These are phyloP conservation scores for Adelosebastes latens DNA, from an alignment of 2,797 vertebrate species.

Conservation along the genomic window DNA sequence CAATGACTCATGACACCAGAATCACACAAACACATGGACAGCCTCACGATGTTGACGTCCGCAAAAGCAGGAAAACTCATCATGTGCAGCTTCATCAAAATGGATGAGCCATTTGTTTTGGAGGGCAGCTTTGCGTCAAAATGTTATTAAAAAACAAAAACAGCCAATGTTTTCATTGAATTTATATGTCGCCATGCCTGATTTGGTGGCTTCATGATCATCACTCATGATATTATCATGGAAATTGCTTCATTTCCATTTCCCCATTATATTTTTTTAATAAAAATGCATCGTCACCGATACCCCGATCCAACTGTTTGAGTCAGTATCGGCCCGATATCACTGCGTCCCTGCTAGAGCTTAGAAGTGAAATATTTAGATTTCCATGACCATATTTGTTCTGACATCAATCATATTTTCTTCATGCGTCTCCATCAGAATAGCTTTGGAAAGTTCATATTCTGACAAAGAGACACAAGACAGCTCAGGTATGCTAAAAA, in stretches of 20 bases:
- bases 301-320: too few species aligned
- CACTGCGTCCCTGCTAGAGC: not conserved
- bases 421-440: not conserved
- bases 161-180: not conserved
- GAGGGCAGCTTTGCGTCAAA: not conserved
- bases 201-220: not conserved
- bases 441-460: too few species aligned
- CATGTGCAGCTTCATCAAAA: not conserved
- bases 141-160: not conserved
- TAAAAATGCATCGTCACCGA: not conserved
- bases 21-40: not conserved
- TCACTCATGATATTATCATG: not conserved
- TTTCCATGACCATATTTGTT: not conserved
- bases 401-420: not conserved
- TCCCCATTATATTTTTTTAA: not conserved
- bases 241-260: not conserved
- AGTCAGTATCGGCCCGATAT: too few species aligned
- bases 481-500: not conserved
- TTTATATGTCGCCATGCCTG: not conserved
- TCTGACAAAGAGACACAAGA: not conserved
- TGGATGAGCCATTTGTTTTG: constrained; percentile 1
- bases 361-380: not conserved
- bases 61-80: not conserved
- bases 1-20: constrained; percentile 15
- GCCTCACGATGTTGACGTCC: not conserved